phyloP scores from a whole-genome alignment of 2,113 vertebrate species.

The Astur gentilis region DNA sequence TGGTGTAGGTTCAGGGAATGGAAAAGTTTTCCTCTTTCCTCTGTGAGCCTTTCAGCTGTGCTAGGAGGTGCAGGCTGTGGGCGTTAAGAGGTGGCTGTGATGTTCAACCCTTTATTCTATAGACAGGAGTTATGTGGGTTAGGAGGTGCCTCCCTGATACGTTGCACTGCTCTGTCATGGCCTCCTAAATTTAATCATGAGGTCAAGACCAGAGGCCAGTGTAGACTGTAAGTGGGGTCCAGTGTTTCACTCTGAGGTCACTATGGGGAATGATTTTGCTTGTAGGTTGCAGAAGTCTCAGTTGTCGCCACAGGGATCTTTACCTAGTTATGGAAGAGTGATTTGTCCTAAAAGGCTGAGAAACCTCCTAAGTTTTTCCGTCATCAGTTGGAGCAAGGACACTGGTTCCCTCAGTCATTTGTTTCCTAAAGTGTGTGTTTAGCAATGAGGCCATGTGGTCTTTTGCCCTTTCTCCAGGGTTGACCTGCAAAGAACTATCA shows the following conservation, averaged over 20 bases:
- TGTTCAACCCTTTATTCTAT: background rate
- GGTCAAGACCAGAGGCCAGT: background rate
- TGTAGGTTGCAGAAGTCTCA: background rate
- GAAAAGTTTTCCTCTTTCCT: background rate
- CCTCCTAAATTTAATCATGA: background rate
- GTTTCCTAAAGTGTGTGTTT: background rate
- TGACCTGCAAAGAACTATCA: background rate
- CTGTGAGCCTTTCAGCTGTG: background rate
- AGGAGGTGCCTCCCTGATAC: background rate
- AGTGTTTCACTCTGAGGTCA: background rate
- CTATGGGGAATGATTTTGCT: background rate
- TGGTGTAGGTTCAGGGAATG: background rate
- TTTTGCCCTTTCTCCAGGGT: background rate
- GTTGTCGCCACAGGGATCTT: background rate
- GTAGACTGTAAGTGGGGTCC: background rate
- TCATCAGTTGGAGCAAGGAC: background rate
- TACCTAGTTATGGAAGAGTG: background rate
- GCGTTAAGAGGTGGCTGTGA: background rate
- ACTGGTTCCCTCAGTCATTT: background rate
- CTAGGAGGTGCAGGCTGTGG: background rate
- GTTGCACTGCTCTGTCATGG: background rate
- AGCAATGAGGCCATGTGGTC: background rate
- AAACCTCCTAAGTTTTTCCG: background rate
- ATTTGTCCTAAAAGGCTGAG: background rate
- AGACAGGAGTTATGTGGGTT: background rate